Base-by-base conservation (phyloP, 2,888 invertebrate genomes). In the Mesorhabditis spiculigera region DNA sequence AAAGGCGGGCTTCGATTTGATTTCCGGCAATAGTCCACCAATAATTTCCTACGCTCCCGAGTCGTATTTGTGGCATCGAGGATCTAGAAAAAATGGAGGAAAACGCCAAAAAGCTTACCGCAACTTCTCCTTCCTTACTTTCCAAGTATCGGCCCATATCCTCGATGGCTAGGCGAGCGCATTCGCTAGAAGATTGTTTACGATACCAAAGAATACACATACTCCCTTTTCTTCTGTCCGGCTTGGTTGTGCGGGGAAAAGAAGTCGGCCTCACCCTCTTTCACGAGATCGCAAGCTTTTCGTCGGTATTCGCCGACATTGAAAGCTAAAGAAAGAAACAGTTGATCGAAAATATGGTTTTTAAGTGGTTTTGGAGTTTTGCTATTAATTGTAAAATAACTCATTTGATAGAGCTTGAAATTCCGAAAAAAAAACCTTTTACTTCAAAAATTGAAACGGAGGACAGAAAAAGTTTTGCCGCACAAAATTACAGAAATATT, bases 1-100 rank as follows among this genome's bases (percentile, higher is more conserved):
- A 82, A 82, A 42, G 78, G 80, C 5, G 81, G 81, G 45, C 82
- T 78, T 28, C 74, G 79, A 44, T 75, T 76, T 67, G 75, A 72
- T 42, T 74, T 73, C 62, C 78, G 71, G 73, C 85, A 85, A 68
- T 75, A 85, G 43, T 85, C 79, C 13, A 84, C 76, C 81, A 96
- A 93, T 88, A 95, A 90, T 80, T 92, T 90, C 79, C 98, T 90
- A 69, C 98, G 89, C 79, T 94, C 94, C 77, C 91, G 88, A 0
- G 97, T 97, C 0, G 98, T 97, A 87, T 99, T 99, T 8, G 98
- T 99, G 0, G 98, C 98, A 89, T 99, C 98, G 85, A 98, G 96
- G 6, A 98, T 93, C 92, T 92, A 78, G 44, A 81, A 75, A n/a
- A 45, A n/a, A 28, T 28, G 28, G 28, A 28, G 28, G 28, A 28